These are phyloP conservation scores for Lepus americanus DNA, from an alignment of 2,113 vertebrate genomes.

Conservation along the genomic window DNA sequence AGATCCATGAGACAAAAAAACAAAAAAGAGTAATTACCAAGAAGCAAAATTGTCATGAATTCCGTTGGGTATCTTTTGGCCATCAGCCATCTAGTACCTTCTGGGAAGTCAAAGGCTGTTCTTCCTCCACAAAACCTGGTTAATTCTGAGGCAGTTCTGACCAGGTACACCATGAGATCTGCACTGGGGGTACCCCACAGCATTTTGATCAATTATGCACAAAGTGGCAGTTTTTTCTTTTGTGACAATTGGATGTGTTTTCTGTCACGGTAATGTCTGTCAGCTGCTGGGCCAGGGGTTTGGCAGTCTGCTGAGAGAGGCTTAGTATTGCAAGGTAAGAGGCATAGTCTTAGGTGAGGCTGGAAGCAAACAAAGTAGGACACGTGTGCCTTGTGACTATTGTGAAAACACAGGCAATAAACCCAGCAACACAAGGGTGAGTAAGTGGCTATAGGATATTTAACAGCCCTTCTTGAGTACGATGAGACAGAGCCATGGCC, in stretches of 20 bases:
- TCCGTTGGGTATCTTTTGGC: not conserved
- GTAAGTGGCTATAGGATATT: not conserved
- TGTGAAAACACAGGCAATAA: not conserved
- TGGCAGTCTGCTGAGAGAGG: not conserved
- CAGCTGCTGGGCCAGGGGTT: not conserved
- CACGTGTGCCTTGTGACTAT: not conserved
- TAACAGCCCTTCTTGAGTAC: not conserved
- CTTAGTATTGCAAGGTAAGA: not conserved
- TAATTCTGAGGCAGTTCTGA: not conserved
- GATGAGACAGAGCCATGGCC: not conserved
- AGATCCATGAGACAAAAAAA: not conserved
- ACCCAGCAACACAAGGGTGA: not conserved
- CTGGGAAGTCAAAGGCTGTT: not conserved
- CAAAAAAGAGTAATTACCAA: not conserved
- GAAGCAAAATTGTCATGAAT: conserved; percentile 1
- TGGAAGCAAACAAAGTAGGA: not conserved
- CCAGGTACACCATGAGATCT: not conserved
- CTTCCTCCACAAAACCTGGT: accelerated
- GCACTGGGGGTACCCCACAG: not conserved
- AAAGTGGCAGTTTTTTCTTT: not conserved
- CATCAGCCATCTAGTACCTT: not conserved
- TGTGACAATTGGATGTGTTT: not conserved
- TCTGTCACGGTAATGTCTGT: not conserved
- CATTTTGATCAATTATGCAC: conserved; percentile 3
- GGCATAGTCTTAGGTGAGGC: not conserved